Conservation (phyloP, 2,113 vertebrate species). For the Martes martes region DNA sequence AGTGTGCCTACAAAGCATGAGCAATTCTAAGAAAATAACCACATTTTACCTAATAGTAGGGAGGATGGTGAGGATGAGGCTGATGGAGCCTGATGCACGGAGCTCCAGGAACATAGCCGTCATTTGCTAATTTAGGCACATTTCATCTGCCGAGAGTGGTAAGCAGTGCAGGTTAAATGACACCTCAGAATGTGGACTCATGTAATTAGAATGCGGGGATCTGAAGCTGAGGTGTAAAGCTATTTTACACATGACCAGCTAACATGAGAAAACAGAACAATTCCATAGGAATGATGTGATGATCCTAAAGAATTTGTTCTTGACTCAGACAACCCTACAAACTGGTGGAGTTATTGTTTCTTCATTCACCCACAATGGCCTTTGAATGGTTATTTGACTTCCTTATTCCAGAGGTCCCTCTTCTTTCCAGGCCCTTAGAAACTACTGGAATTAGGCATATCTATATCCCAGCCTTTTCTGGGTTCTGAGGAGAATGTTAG, state of each 20-base stretch:
- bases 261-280: not conserved
- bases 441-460: not conserved
- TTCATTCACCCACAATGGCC: not conserved
- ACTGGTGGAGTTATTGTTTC: not conserved
- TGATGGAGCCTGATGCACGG: not conserved
- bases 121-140: not conserved
- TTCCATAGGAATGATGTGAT: not conserved
- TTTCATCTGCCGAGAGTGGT: not conserved
- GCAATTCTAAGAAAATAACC: not conserved
- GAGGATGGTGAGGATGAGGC: not conserved
- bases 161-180: not conserved
- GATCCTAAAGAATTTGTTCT: not conserved
- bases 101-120: fast-evolving
- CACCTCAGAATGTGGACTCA: not conserved
- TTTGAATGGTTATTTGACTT: not conserved
- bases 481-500: not conserved
- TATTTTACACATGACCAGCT: not conserved
- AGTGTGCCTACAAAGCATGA: not conserved
- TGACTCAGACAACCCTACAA: not conserved
- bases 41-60: not conserved
- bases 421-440: not conserved
- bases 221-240: not conserved
- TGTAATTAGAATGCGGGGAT: not conserved
- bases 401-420: not conserved
- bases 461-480: not conserved